Conservation (phyloP, 2,113 vertebrate genomes). For the Paedocypris sp. region DNA sequence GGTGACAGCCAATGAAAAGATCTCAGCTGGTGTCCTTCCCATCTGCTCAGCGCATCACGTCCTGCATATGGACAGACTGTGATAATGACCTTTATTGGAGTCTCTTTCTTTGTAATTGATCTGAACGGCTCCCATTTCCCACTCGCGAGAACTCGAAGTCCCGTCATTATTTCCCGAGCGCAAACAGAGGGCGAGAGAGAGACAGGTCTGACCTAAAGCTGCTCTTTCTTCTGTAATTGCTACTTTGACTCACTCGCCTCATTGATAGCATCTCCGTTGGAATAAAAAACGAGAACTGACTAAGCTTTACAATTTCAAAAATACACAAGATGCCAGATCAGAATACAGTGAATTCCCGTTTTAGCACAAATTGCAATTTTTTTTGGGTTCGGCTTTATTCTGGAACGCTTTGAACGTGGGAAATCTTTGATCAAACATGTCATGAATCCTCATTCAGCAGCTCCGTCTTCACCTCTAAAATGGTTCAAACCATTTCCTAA, state of each 20-base stretch:
- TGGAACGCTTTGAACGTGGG: no score
- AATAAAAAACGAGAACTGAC: not conserved
- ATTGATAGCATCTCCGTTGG: not conserved
- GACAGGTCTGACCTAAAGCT: constrained; percentile 1
- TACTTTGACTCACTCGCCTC: not conserved
- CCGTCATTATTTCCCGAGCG: constrained; percentile 18
- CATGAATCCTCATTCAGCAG: no score
- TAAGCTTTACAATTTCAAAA: not conserved
- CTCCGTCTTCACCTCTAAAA: no score
- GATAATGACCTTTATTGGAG: constrained; percentile 26
- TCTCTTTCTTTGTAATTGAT: constrained; percentile 22
- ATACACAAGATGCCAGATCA: not conserved
- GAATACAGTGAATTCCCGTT: no score
- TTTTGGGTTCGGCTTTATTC: no score
- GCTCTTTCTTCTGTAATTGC: constrained; percentile 7
- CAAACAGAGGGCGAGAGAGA: not conserved
- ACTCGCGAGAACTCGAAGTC: constrained; percentile 5
- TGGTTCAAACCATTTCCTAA: no score
- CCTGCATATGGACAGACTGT: not conserved
- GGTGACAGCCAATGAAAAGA: not conserved
- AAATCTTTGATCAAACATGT: no score
- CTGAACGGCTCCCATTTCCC: constrained; percentile 5
- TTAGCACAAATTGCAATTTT: no score
- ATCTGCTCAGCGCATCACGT: constrained; percentile 5
- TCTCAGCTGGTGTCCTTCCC: not conserved